Conservation (phyloP, 2,113 vertebrate species). For the Cyanistes caeruleus region DNA sequence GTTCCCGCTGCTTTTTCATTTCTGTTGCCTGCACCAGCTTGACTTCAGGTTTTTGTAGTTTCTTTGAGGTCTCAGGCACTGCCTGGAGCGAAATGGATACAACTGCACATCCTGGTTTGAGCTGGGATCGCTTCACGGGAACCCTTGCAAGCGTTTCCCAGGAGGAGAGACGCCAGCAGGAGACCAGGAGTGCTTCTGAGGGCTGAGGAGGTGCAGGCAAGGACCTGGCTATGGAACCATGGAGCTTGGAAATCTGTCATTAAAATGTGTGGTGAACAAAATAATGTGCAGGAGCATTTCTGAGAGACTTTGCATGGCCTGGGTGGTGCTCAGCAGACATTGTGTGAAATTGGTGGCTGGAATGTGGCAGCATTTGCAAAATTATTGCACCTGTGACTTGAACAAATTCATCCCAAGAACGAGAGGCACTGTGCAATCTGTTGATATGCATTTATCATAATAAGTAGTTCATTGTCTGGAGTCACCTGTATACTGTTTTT, state of each 20-base stretch:
- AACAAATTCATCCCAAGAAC: not conserved
- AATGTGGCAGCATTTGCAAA: not conserved
- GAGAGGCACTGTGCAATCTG: not conserved
- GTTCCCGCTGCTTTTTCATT: not conserved
- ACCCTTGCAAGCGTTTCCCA: not conserved
- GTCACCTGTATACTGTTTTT: not conserved
- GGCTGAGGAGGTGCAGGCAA: not conserved
- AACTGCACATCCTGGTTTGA: not conserved
- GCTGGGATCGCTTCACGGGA: not conserved
- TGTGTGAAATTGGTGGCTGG: not conserved
- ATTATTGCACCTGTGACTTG: not conserved
- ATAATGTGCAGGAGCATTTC: not conserved
- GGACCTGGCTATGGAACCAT: not conserved
- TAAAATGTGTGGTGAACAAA: not conserved
- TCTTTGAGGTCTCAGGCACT: not conserved
- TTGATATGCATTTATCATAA: not conserved
- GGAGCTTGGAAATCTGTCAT: not conserved
- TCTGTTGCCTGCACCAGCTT: not conserved
- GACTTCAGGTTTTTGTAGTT: not conserved
- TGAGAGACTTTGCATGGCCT: not conserved
- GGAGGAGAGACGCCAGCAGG: fast-evolving
- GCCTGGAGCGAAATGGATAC: not conserved
- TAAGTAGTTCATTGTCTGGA: not conserved
- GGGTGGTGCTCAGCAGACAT: not conserved
- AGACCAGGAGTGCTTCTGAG: not conserved